Conservation (phyloP, 1,140 invertebrate species). For the Cherax destructor region DNA sequence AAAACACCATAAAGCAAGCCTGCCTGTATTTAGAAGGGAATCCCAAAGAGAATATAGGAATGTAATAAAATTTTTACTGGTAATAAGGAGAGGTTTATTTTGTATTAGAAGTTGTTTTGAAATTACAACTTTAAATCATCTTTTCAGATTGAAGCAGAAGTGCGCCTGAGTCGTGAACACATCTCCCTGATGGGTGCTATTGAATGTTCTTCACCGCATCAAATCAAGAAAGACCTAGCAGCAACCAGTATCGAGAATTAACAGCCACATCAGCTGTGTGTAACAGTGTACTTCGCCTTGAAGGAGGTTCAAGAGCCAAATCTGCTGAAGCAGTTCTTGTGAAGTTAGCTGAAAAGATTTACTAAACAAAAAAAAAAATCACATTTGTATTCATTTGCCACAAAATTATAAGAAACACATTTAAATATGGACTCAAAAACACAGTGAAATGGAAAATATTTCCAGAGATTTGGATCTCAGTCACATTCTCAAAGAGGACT, state of each 20-base stretch:
- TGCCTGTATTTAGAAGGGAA: no score
- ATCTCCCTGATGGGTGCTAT: constrained; percentile 47
- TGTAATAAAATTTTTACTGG: no score
- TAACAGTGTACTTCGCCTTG: background rate
- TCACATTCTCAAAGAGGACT: no score
- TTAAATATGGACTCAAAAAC: no score
- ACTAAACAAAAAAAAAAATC: no score
- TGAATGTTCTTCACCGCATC: constrained; percentile 55
- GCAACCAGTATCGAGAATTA: constrained; percentile 20
- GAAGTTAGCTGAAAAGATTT: constrained; percentile 30
- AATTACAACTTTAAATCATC: no score
- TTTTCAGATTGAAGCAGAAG: constrained; percentile 33
- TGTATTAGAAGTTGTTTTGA: no score
- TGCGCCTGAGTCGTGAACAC: constrained; percentile 19
- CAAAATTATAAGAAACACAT: background rate
- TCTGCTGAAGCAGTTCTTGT: constrained; percentile 30
- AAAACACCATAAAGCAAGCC: no score
- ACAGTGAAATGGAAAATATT: no score
- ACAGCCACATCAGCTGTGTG: constrained; percentile 12
- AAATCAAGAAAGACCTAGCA: background rate
- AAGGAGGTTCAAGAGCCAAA: background rate
- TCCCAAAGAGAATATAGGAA: no score
- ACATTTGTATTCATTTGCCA: background rate
- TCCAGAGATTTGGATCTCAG: no score
- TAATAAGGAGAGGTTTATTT: no score